phyloP scores from a whole-genome alignment of 2,113 vertebrate species.

The Ibidorhyncha struthersii region DNA sequence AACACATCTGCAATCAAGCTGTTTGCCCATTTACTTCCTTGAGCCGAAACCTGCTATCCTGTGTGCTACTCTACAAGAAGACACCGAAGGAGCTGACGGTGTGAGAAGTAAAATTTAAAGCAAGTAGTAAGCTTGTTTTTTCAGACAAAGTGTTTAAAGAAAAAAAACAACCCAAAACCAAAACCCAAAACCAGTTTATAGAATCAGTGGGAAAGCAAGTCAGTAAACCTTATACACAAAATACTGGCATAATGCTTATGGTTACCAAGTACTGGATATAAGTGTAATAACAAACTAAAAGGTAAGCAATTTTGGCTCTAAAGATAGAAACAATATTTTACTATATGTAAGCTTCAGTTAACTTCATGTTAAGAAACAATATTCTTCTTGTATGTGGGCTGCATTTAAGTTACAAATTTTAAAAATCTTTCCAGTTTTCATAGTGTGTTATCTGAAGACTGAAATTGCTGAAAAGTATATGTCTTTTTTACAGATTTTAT shows the following conservation, averaged over 20 bases:
- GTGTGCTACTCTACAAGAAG: not conserved
- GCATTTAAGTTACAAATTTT: not conserved
- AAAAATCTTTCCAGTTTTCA: not conserved
- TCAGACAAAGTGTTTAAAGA: not conserved
- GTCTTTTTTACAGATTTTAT: not conserved
- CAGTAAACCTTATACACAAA: not conserved
- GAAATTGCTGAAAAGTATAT: not conserved
- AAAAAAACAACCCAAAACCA: not conserved
- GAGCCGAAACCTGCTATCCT: not conserved
- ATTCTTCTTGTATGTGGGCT: not conserved
- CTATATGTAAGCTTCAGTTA: not conserved
- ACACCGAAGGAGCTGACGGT: not conserved
- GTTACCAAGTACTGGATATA: not conserved
- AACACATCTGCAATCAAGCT: not conserved
- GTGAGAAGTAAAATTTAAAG: not conserved
- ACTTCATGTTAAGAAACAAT: not conserved
- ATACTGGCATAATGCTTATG: not conserved
- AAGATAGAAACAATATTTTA: not conserved
- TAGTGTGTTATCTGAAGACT: not conserved
- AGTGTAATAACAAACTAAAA: not conserved
- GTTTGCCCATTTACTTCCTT: not conserved
- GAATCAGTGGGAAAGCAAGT: not conserved
- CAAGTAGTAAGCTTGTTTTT: not conserved
- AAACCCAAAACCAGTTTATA: not conserved
- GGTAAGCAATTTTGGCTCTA: not conserved